Percentiles rank a stretch among this genome's conserved stretches.
These are phyloP conservation scores for Pseudotriccus pelzelni DNA, from an alignment of 2,797 vertebrate species.

Conservation along the genomic window DNA sequence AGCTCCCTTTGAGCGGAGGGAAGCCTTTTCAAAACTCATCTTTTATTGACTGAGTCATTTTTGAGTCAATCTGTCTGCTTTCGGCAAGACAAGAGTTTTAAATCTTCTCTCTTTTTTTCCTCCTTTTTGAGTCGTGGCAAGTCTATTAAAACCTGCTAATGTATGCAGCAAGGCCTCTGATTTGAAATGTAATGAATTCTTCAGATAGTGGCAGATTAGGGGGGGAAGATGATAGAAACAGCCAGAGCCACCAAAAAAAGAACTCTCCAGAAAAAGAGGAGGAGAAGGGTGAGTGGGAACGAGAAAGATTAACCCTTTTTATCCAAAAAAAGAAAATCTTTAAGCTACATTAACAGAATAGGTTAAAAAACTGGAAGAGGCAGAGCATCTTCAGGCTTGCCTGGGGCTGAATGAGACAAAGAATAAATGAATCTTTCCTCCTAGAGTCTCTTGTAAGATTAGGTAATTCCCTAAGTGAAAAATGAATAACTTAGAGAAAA, in stretches of 20 bases:
- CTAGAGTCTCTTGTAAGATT: constrained; percentile 45
- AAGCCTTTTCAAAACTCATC: constrained; percentile 76
- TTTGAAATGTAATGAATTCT: constrained; percentile 71
- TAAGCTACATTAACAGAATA: constrained; percentile 6
- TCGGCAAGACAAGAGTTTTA: constrained; percentile 76
- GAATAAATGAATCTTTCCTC: constrained; percentile 56
- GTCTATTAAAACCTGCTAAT: constrained; percentile 76
- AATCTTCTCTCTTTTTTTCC: constrained; percentile 69
- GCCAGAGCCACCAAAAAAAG: constrained; percentile 17
- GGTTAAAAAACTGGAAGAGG: background rate
- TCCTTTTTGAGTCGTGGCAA: constrained; percentile 64
- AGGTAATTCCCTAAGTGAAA: constrained; percentile 59
- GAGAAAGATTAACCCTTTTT: constrained; percentile 47
- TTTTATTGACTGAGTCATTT: constrained; percentile 80
- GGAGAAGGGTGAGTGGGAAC: background rate
- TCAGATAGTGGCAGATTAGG: constrained; percentile 66
- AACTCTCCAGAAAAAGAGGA: constrained; percentile 48
- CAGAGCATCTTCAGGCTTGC: constrained; percentile 41
- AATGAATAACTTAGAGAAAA: constrained; percentile 38
- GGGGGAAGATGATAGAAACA: constrained; percentile 28
- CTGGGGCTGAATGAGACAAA: constrained; percentile 48
- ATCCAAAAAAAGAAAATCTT: background rate
- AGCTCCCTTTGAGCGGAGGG: constrained; percentile 65
- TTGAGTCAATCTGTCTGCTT: constrained; percentile 78
- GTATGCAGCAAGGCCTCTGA: constrained; percentile 53